Evolutionary conservation across 1,140 invertebrate genomes (phyloP).

Genomic region (Philotrypesis tridentata): DNA sequence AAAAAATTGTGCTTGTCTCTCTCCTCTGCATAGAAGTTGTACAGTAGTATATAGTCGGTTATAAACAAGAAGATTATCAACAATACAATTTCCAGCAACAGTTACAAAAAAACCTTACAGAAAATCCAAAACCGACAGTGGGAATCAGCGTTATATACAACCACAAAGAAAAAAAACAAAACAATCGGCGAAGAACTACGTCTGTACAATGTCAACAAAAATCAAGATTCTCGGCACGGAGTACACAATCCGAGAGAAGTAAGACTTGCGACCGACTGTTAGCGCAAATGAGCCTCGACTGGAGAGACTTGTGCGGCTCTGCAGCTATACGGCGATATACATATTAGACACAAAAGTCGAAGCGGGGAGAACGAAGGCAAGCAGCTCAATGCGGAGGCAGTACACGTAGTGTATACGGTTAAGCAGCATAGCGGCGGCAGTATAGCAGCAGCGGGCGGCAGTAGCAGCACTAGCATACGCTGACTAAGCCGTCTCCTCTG

Average conservation of each 20-base stretch:
- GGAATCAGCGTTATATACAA: background rate
- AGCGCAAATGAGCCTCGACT: constrained; percentile 40
- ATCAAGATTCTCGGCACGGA: background rate
- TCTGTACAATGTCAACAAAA: background rate
- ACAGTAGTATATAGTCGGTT: background rate
- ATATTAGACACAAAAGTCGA: constrained; percentile 1
- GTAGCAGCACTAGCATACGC: background rate
- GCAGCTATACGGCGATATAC: background rate
- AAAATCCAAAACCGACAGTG: background rate
- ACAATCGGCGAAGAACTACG: background rate
- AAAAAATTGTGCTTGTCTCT: constrained; percentile 16
- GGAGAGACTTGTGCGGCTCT: background rate
- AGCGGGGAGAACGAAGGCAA: background rate
- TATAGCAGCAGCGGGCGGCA: background rate
- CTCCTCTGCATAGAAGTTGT: background rate
- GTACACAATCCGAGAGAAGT: background rate
- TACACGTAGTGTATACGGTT: background rate
- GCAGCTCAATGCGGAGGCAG: background rate
- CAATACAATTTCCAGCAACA: background rate
- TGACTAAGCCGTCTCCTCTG: constrained; percentile 18
- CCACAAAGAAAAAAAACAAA: background rate
- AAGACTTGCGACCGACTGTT: constrained; percentile 5
- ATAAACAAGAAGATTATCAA: background rate
- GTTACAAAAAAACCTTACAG: background rate
- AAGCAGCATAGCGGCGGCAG: too few relatives aligned